These are phyloP conservation scores for Ctenomys sociabilis DNA, from an alignment of 2,113 vertebrate species.

Conservation along the genomic window DNA sequence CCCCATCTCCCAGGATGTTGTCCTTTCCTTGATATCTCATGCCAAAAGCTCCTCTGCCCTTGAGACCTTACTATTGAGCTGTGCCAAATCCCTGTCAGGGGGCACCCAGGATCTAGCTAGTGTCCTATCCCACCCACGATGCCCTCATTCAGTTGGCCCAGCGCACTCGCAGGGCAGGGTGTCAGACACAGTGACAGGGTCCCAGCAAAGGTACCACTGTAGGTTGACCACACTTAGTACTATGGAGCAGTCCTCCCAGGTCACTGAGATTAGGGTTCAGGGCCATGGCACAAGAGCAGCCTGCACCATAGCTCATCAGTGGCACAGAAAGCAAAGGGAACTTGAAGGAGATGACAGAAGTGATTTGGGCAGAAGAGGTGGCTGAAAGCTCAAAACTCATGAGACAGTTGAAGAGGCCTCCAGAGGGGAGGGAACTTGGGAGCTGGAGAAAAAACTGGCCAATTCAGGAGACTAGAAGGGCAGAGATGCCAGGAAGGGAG, in stretches of 20 bases:
- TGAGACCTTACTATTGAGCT: no score
- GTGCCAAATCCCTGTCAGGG: background rate
- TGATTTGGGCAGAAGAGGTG: background rate
- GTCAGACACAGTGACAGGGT: background rate
- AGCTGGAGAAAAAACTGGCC: background rate
- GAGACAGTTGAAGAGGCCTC: conserved; percentile 52
- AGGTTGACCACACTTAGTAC: background rate
- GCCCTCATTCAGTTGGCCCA: background rate
- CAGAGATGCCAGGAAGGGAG: rapidly evolving
- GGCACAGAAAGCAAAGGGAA: background rate
- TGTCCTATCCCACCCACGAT: background rate
- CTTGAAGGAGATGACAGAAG: background rate
- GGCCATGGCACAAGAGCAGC: background rate
- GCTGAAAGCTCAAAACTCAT: conserved; percentile 44
- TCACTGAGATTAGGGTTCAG: background rate
- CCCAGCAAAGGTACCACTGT: background rate
- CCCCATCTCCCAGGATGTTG: background rate
- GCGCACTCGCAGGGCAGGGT: background rate
- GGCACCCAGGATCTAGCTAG: background rate
- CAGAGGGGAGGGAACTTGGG: background rate
- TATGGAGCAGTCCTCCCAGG: background rate
- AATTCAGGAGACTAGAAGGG: background rate
- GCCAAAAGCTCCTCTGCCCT: background rate
- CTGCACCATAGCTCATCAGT: background rate
- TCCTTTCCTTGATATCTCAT: background rate